Evolutionary conservation across 2,888 invertebrate genomes (phyloP), one percentile per base, ranked within the genome.

Genomic region (Pseudeuparius sepicola): DNA sequence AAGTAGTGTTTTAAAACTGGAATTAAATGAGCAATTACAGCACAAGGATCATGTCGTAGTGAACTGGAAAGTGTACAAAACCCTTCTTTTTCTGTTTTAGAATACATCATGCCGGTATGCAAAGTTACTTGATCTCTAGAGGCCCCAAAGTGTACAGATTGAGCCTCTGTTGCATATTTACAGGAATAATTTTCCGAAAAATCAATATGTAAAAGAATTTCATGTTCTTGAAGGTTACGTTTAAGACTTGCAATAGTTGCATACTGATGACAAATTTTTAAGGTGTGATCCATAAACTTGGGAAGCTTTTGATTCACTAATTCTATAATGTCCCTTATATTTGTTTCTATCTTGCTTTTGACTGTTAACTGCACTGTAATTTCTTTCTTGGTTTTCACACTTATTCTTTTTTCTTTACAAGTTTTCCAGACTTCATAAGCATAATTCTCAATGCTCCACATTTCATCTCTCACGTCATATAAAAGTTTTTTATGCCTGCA

Each of bases 151-250:
- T 58, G 57, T 36, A 51, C 50, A 4, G 53, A 44, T 37, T 61
- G 59, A 25, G 59, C 56, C 41, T 60, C 59, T 33, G 48, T 31
- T 3, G 13, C 26, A 28, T 39, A 42, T 25, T 42, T 50, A 7
- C 36, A 30, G 14, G 16, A 30, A 27, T 28, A 60, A 35, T 61
- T 61, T 47, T 60, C 58, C 2, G 50, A 46, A 43, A 63, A 61
- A 38, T 61, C 53, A 35, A 52, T 39, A 33, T 49, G 43, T 2
- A 48, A 38, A 14, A 50, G 35, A 18, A 50, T 36, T n/a, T 50
- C 40, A 37, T 39, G 7, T 39, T 49, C 40, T 44, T 40, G n/a
- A n/a, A n/a, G n/a, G n/a, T n/a, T n/a, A n/a, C n/a, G n/a, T n/a
- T n/a, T n/a, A n/a, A n/a, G n/a, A n/a, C n/a, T n/a, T n/a, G n/a